phyloP scores from a whole-genome alignment of 2,113 vertebrate species.

The Phalacrocorax pelagicus region DNA sequence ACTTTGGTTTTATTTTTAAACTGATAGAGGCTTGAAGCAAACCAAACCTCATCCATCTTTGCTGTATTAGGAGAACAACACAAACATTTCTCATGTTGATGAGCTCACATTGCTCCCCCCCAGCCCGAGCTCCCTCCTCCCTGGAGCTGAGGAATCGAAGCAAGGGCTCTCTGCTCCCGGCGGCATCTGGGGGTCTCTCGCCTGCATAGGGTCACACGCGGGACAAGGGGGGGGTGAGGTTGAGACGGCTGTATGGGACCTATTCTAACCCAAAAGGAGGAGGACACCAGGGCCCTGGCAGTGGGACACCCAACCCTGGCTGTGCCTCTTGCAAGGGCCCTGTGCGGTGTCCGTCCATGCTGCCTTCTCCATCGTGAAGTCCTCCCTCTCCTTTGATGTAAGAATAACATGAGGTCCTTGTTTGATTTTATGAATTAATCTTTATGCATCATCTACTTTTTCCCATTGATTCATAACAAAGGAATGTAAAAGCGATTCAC shows the following conservation, averaged over 20 bases:
- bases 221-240: neutral
- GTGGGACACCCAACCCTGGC: neutral
- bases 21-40: neutral
- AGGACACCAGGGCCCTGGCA: neutral
- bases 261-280: neutral
- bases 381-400: neutral
- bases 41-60: neutral
- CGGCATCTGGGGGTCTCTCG: neutral
- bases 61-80: neutral
- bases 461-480: neutral
- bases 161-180: too few species aligned
- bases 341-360: neutral
- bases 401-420: neutral
- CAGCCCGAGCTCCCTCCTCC: neutral
- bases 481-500: neutral
- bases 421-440: neutral
- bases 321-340: neutral
- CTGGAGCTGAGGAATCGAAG: accelerated
- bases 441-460: neutral
- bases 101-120: neutral
- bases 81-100: accelerated
- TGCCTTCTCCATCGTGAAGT: neutral
- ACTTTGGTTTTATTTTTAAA: neutral
- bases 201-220: accelerated
- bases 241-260: accelerated